Base-by-base conservation (phyloP, 2,888 invertebrate genomes). In the Sarcophaga caerulescens region DNA sequence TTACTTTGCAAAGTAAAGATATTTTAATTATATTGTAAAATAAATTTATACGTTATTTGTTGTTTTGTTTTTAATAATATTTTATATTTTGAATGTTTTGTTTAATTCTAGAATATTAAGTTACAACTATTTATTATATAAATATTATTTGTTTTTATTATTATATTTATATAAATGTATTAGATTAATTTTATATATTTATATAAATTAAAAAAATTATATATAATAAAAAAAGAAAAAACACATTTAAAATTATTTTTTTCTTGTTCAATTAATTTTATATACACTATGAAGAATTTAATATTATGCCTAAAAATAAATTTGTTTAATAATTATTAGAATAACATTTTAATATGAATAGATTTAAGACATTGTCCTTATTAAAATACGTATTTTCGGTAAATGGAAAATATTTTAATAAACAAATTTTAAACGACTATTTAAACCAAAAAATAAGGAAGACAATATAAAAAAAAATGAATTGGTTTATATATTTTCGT, bases 1-100 rank as follows among this genome's bases (percentile, higher is more conserved):
- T 87, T 90, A 91, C 88, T 90, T 90, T 89, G 89, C 90, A 90
- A 90, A 90, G 90, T 91, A 89, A 89, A 89, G 86, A 87, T 90
- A 89, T 89, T 91, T 90, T 89, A 90, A 89, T 90, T 89, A 89
- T 87, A 89, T 88, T 88, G 84, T 89, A 89, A 86, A 84, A 75
- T 87, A 85, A 70, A 85, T 77, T 69, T 73, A 68, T 73, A 35
- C 35, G 52, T 70, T 70, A 57, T 69, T 65, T 71, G 25, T 77
- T 70, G 19, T 60, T 63, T 25, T 70, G 57, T 68, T 68, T 47
- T 71, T 77, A 68, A 78, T 81, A 77, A 52, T 66, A 88, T 88
- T 88, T 83, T 78, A 70, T 80, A 76, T 78, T 81, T 78, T 87
- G 66, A 85, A 86, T 86, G 86, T 77, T 73, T 66, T 68, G 73